Base-by-base conservation (phyloP, 2,888 invertebrate genomes). In the Macrophya annulata region DNA sequence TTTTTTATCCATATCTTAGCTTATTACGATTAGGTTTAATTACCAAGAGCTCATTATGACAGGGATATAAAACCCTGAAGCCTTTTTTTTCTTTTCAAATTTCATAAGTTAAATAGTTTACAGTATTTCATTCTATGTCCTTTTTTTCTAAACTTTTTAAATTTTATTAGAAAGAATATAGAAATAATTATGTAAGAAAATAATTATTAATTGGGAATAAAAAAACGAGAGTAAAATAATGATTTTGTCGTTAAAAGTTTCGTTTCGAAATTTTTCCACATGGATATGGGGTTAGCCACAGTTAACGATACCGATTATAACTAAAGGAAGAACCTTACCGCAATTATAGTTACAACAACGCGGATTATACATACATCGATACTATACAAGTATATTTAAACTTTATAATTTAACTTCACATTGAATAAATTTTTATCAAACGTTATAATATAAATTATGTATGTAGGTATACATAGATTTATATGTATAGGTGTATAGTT, bases 211-310 rank as follows among this genome's bases (percentile, higher is more conserved):
- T 62, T 4, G 10, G 3, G 12, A 15, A n/a, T n/a, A n/a, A n/a
- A 17, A 10, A 8, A 68, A 37, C 1, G 12, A 15, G 5, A 17
- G 15, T 5, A 37, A 37, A 1, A 31, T 37, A 3, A 37, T 17
- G 0, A 65, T 31, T 37, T 8, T 37, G 15, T 37, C 68, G 37
- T 31, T 6, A 4, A 37, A 68, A 15, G 31, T 25, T 25, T 17
- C 17, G 68, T 68, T 68, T 37, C 1, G 68, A 68, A 37, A 68
- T 68, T 68, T 68, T 68, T 68, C 68, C 37, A 68, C 68, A 37
- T 68, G 68, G 31, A 37, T 68, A 68, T 37, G 31, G 62, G 68
- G 68, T 68, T 68, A 31, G 37, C 68, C 37, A 68, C 37, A 68
- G 15, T 37, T 25, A 68, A 68, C 37, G 37, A 68, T 68, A 68